Conservation (phyloP, 1,140 invertebrate genomes). For the Tribolium madens region DNA sequence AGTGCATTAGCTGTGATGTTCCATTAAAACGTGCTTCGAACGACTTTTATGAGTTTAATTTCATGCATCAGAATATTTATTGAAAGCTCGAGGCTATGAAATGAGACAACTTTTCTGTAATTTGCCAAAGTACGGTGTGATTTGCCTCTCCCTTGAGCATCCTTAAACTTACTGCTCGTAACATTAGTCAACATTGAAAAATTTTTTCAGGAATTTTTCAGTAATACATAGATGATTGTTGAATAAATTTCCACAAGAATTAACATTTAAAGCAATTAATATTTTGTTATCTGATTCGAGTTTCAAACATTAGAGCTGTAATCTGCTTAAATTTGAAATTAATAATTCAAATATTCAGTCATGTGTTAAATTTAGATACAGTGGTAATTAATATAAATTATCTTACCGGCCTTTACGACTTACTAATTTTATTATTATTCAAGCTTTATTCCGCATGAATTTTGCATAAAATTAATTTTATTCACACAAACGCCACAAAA, state of each 20-base stretch:
- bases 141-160: constrained; percentile 30
- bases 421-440: neutral
- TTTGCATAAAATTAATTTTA: neutral
- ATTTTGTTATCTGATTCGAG: neutral
- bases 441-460: neutral
- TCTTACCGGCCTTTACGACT: neutral
- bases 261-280: neutral
- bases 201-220: constrained; percentile 27
- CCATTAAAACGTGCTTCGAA: neutral
- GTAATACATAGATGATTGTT: neutral
- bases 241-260: neutral
- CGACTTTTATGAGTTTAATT: constrained; percentile 25
- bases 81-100: constrained; percentile 22
- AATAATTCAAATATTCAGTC: constrained; percentile 8
- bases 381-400: constrained; percentile 11
- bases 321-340: neutral
- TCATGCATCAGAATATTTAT: constrained; percentile 33
- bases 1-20: neutral
- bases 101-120: constrained; percentile 32
- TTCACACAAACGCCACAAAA: too few relatives aligned
- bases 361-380: neutral
- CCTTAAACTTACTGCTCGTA: constrained; percentile 17
- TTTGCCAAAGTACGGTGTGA: constrained; percentile 27
- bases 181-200: constrained; percentile 29
- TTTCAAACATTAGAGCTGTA: neutral